phyloP scores from a whole-genome alignment of 2,888 invertebrate species.

The Malthinus flaveolus region DNA sequence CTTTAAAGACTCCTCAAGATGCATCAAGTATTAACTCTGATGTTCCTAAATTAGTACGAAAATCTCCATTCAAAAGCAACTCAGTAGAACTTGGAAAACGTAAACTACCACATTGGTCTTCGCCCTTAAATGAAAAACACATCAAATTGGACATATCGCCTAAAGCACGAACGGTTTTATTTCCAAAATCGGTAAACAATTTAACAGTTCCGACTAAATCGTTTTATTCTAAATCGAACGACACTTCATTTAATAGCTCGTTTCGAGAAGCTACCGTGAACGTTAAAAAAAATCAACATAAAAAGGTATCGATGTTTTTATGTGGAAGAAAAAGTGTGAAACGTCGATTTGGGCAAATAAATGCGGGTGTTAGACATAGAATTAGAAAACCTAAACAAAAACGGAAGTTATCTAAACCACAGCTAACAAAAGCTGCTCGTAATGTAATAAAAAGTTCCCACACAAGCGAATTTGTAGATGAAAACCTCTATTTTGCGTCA shows the following conservation, averaged over 20 bases:
- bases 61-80: constrained; percentile 41
- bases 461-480: constrained; percentile 39
- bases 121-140: constrained; percentile 21
- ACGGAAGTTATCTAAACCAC: constrained; percentile 34
- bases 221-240: constrained; percentile 59
- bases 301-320: constrained; percentile 35
- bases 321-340: constrained; percentile 49
- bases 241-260: constrained; percentile 5
- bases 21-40: constrained; percentile 40
- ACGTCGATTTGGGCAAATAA: constrained; percentile 62
- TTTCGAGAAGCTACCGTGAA: constrained; percentile 6
- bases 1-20: constrained; percentile 52
- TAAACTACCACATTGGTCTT: constrained; percentile 29
- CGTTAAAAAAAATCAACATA: constrained; percentile 18
- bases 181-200: constrained; percentile 45
- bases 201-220: constrained; percentile 58
- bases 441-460: constrained; percentile 45
- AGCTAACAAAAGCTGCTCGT: constrained; percentile 41
- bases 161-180: constrained; percentile 51
- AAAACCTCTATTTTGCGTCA: not conserved
- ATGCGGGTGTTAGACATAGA: constrained; percentile 66
- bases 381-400: constrained; percentile 64
- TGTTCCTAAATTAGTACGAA: constrained; percentile 46
- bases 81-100: constrained; percentile 23
- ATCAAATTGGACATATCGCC: constrained; percentile 43